These are phyloP conservation scores for Melikaiella ostensackeni DNA, from an alignment of 2,888 invertebrate species.

Conservation along the genomic window DNA sequence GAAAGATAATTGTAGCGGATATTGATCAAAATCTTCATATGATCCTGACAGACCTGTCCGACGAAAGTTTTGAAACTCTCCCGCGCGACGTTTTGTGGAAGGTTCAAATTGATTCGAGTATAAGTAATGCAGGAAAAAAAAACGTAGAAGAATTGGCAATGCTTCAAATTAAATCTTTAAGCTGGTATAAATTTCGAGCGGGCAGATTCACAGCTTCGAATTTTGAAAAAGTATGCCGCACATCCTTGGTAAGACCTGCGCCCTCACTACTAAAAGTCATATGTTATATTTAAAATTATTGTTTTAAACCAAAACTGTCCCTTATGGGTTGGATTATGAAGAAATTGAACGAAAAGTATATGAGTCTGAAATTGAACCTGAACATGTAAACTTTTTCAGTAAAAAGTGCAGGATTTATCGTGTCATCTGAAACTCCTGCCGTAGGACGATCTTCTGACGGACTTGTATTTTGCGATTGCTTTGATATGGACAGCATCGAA, in stretches of 20 bases:
- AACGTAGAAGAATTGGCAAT: background rate
- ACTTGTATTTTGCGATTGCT: background rate
- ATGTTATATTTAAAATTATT: background rate
- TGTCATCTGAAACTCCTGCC: background rate
- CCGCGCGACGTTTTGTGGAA: background rate
- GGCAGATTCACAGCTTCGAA: constrained; percentile 3
- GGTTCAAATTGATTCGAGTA: background rate
- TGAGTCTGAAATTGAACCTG: background rate
- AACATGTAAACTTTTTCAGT: background rate
- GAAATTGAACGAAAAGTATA: too few relatives aligned
- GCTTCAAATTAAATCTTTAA: constrained; percentile 7
- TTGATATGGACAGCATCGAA: background rate
- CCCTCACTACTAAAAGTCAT: constrained; percentile 29
- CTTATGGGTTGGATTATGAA: too few relatives aligned
- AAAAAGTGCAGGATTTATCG: constrained; percentile 7
- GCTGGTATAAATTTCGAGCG: constrained; percentile 10
- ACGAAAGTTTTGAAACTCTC: background rate
- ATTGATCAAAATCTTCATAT: background rate
- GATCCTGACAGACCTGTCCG: background rate
- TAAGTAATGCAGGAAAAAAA: background rate
- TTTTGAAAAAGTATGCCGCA: constrained; percentile 2
- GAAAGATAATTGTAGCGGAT: background rate
- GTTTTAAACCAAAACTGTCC: too few relatives aligned
- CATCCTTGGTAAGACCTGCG: constrained; percentile 9
- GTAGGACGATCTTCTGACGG: constrained; percentile 1